A percentile compares a stretch with the other conserved stretches of the same genome.
These are phyloP conservation scores for Hypomesus transpacificus DNA, from an alignment of 2,113 vertebrate species.

Conservation along the genomic window DNA sequence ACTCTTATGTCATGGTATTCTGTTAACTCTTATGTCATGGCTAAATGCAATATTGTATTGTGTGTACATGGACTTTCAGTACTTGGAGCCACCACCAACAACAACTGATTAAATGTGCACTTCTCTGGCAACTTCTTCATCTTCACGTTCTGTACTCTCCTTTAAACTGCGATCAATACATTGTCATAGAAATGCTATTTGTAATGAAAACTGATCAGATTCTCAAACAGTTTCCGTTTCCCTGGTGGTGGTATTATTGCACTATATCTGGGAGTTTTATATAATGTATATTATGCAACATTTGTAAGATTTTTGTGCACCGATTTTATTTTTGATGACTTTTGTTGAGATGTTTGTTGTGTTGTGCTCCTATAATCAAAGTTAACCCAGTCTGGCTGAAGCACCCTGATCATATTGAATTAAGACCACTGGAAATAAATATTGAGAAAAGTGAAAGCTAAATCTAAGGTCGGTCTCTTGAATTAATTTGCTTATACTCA, in stretches of 20 bases:
- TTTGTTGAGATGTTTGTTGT: conserved; percentile 45
- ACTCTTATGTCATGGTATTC: too few relatives aligned
- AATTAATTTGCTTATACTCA: not conserved
- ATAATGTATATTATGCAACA: conserved; percentile 60
- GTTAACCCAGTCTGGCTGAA: conserved; percentile 27
- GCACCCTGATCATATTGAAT: conserved; percentile 18
- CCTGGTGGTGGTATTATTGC: conserved; percentile 48
- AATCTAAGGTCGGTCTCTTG: not conserved
- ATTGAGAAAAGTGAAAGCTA: not conserved
- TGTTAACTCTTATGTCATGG: conserved; percentile 4
- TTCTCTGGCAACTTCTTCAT: too few relatives aligned
- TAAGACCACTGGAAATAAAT: conserved; percentile 54
- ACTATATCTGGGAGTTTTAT: conserved; percentile 57
- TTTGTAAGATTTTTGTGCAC: conserved; percentile 53
- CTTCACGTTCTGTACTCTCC: too few relatives aligned
- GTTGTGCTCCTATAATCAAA: conserved; percentile 20
- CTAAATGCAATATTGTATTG: conserved; percentile 16
- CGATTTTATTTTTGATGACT: conserved; percentile 50
- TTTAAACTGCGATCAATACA: too few relatives aligned
- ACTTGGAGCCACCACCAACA: too few relatives aligned
- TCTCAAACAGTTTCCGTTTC: conserved; percentile 11
- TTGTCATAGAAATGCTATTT: too few relatives aligned
- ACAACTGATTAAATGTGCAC: too few relatives aligned
- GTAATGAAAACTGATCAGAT: too few relatives aligned
- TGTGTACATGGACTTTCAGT: too few relatives aligned